Evolutionary conservation across 2,888 invertebrate species (phyloP), one percentile per base, ranked within the genome.

Genomic region (Eubasilissa splendida): DNA sequence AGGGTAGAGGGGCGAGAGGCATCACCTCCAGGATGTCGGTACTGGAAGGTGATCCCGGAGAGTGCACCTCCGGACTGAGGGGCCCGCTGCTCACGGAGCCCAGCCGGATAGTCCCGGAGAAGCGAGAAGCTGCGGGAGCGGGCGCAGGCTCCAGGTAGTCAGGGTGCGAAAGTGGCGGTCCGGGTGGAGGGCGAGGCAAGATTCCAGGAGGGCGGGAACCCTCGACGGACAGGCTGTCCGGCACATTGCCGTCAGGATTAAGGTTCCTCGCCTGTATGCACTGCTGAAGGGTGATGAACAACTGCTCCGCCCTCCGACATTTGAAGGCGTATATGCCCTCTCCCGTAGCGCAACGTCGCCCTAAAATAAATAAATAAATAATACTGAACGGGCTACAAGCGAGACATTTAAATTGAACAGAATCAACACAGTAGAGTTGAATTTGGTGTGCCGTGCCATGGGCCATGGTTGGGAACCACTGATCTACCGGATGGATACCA

Each of bases 301-400:
- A 90, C 82, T 94, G 91, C 85, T 97, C 95, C 9, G 98, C 98
- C 87, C 95, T 92, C 77, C 93, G 92, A 87, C 98, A 98, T 85
- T 94, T 94, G 88, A 99, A 99, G 31, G 96, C 97, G 89, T 97
- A 99, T 85, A 99, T 97, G 8, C 98, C 98, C 84, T 96, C 95
- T 0, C 99, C 99, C 2, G 97, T 97, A 75, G 95, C 94, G 88
- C 97, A 97, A 83, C 95, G 90, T 84, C 95, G 90, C 10, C 95
- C 94, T 91, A 85, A 81, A 88, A 86, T 42, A 71, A 56, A 70
- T 42, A 5, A 4, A 2, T 1, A 42, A 42, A 42, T 42, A 5
- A 42, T 5, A 42, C 42, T 42, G 22, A 22, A 22, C 22, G 22
- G 22, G 22, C 42, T 42, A 42, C 4, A 42, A 7, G 42, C 42